These are phyloP conservation scores for Corythucha ciliata DNA, from an alignment of 2,888 invertebrate species.

Conservation along the genomic window DNA sequence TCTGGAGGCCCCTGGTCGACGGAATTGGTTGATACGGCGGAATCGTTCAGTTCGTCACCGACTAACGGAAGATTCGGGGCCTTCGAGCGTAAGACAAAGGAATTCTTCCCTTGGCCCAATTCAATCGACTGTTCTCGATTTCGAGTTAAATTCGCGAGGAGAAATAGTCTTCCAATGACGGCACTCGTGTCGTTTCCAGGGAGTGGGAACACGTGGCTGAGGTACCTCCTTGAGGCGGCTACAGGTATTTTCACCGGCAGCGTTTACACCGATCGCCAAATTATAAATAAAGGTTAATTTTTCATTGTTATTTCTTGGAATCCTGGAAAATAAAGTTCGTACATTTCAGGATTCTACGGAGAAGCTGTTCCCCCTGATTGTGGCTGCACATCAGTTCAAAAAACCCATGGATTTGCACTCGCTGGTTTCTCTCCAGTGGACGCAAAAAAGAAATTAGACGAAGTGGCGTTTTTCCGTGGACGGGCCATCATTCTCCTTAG, in stretches of 20 bases:
- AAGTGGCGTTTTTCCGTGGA: constrained; percentile 63
- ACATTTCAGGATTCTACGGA: constrained; percentile 19
- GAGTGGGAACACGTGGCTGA: constrained; percentile 76
- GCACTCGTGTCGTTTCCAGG: constrained; percentile 72
- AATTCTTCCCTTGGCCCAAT: constrained; percentile 22
- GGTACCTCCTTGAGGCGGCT: constrained; percentile 67
- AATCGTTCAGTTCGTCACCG: too few relatives aligned
- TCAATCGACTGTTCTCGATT: constrained; percentile 21
- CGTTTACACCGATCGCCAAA: constrained; percentile 70
- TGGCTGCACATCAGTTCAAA: constrained; percentile 20
- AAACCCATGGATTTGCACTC: constrained; percentile 20
- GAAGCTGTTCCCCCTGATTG: constrained; percentile 21
- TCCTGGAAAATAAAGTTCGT: not conserved
- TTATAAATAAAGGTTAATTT: constrained; percentile 55
- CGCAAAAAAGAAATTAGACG: constrained; percentile 39
- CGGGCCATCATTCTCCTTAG: constrained; percentile 63
- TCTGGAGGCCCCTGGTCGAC: too few relatives aligned
- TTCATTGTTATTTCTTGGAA: not conserved
- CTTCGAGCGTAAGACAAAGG: constrained; percentile 17
- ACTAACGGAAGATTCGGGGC: too few relatives aligned
- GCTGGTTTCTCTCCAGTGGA: constrained; percentile 19
- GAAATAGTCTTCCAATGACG: constrained; percentile 42
- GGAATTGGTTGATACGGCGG: too few relatives aligned
- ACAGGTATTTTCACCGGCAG: constrained; percentile 70
- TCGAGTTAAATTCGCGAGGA: constrained; percentile 16